These are phyloP conservation scores for Pandemis corylana DNA, from an alignment of 2,888 invertebrate genomes.

Conservation along the genomic window DNA sequence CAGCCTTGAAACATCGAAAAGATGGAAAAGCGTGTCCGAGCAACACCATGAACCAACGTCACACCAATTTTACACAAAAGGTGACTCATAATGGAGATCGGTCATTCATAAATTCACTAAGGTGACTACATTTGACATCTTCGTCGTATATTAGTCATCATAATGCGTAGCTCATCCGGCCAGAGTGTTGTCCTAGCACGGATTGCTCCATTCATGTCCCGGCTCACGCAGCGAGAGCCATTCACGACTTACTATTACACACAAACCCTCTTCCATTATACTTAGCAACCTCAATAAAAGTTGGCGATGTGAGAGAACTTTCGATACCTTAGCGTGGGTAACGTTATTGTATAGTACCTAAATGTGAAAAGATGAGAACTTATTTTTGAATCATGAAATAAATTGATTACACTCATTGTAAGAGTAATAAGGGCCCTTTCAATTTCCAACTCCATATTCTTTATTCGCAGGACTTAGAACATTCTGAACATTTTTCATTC, in stretches of 20 bases:
- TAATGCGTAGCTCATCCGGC: slow-evolving; percentile 38
- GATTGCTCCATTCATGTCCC: slow-evolving; percentile 39
- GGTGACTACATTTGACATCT: slow-evolving; percentile 52
- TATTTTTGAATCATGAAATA: not conserved
- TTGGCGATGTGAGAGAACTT: slow-evolving; percentile 23
- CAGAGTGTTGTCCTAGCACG: slow-evolving; percentile 30
- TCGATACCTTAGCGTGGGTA: not conserved
- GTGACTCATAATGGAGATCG: slow-evolving; percentile 73
- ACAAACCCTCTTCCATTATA: slow-evolving; percentile 24
- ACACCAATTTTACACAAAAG: slow-evolving; percentile 61
- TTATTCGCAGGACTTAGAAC: not conserved
- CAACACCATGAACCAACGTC: slow-evolving; percentile 62
- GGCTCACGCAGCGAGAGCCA: slow-evolving; percentile 24
- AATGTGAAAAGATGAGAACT: not conserved
- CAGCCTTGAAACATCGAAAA: slow-evolving; percentile 59
- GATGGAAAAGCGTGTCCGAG: slow-evolving; percentile 52
- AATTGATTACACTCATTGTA: not conserved
- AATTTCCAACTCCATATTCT: not conserved
- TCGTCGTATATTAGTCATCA: slow-evolving; percentile 44
- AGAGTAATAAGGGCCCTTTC: not conserved
- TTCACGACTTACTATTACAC: slow-evolving; percentile 32
- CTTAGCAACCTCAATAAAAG: slow-evolving; percentile 28
- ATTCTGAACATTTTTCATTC: not conserved
- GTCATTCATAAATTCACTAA: slow-evolving; percentile 73
- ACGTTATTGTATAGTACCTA: not conserved